Evolutionary conservation across 2,113 vertebrate genomes (phyloP).

Genomic region (Grallaria varia): DNA sequence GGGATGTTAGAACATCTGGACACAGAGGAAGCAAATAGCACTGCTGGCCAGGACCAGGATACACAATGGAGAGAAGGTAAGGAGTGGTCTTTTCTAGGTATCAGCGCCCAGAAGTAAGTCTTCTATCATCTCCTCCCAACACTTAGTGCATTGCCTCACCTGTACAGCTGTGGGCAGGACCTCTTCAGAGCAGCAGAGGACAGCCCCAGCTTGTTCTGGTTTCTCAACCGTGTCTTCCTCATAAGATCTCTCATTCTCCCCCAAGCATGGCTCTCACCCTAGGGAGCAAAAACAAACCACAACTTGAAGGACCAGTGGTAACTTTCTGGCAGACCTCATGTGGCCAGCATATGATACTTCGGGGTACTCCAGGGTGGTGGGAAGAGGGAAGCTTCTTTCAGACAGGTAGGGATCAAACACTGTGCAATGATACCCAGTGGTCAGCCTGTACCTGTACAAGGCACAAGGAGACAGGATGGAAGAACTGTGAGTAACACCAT

Average conservation of each 20-base stretch:
- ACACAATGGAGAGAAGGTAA: neutral
- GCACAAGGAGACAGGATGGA: neutral
- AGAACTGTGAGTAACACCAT: neutral
- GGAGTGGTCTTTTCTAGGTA: neutral
- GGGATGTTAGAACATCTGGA: neutral
- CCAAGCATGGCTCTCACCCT: slow-evolving; percentile 78
- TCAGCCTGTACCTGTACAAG: neutral
- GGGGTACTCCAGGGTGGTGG: neutral
- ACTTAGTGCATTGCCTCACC: slow-evolving; percentile 52
- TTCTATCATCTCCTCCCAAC: neutral
- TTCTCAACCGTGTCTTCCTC: slow-evolving; percentile 76
- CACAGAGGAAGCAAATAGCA: neutral
- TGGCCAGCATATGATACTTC: neutral
- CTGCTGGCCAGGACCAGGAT: neutral
- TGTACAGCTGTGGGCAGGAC: slow-evolving; percentile 86
- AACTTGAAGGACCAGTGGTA: neutral
- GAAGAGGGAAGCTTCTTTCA: neutral
- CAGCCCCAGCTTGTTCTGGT: slow-evolving; percentile 76
- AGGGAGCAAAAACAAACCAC: neutral
- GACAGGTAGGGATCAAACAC: neutral
- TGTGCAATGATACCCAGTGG: neutral
- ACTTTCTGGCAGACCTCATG: neutral
- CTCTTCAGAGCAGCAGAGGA: slow-evolving; percentile 79
- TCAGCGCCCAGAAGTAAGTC: neutral
- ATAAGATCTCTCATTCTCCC: slow-evolving; percentile 81